These are phyloP conservation scores for Coryphaenoides rupestris DNA, from an alignment of 2,113 vertebrate species.

Conservation along the genomic window DNA sequence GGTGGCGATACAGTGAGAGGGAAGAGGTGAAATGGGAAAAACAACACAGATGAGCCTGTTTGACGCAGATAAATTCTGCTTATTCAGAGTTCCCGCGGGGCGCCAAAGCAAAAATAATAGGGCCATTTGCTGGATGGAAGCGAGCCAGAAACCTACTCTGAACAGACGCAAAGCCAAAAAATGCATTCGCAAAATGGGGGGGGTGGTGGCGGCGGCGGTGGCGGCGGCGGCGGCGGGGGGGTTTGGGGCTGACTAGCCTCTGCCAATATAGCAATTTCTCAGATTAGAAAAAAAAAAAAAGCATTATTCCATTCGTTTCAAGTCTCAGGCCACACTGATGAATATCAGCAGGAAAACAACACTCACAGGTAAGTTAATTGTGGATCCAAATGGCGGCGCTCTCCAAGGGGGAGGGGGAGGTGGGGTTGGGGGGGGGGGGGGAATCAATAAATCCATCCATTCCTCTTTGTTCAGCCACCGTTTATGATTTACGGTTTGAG, in stretches of 20 bases:
- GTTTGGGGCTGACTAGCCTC: slow-evolving; percentile 48
- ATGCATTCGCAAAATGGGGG: too few species aligned
- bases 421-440: too few species aligned
- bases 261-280: slow-evolving; percentile 59
- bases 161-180: slow-evolving; percentile 71
- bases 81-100: slow-evolving; percentile 72
- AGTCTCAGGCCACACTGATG: slow-evolving; percentile 13
- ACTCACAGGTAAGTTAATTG: slow-evolving; percentile 19
- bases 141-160: slow-evolving; percentile 70
- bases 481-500: slow-evolving; percentile 44
- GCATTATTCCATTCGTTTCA: neutral
- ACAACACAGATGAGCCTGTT: slow-evolving; percentile 57
- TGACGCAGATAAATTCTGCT: slow-evolving; percentile 73
- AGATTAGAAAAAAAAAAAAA: too few species aligned
- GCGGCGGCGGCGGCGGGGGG: too few species aligned
- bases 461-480: slow-evolving; percentile 35
- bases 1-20: slow-evolving; percentile 18
- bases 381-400: slow-evolving; percentile 24
- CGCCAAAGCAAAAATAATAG: slow-evolving; percentile 72
- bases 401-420: too few species aligned
- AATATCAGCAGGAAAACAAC: slow-evolving; percentile 7
- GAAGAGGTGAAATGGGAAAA: slow-evolving; percentile 41
- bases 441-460: slow-evolving; percentile 47
- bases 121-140: slow-evolving; percentile 69
- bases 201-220: too few species aligned